A percentile compares a stretch with the other conserved stretches of the same genome.
Conservation (phyloP, 2,888 invertebrate species). For the Morpho deidamia region DNA sequence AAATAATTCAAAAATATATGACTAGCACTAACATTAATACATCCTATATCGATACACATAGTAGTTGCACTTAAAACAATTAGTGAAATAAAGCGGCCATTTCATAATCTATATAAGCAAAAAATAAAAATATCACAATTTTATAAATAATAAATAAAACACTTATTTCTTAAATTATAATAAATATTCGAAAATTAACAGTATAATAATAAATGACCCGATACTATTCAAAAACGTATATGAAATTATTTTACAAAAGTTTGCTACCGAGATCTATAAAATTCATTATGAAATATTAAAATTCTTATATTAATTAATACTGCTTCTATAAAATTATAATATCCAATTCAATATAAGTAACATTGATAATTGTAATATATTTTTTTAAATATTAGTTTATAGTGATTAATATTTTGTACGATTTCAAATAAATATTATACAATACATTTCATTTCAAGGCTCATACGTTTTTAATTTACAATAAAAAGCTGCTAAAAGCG, state of each 20-base stretch:
- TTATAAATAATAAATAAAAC: slow-evolving; percentile 8
- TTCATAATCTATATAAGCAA: slow-evolving; percentile 4
- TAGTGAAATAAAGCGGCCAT: slow-evolving; percentile 1
- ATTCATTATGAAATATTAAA: slow-evolving; percentile 7
- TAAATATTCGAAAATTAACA: slow-evolving; percentile 11
- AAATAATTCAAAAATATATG: slow-evolving; percentile 14
- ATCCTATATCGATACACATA: slow-evolving; percentile 4
- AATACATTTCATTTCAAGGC: neutral
- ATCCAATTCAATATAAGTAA: slow-evolving; percentile 4
- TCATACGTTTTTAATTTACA: neutral
- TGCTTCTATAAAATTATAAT: slow-evolving; percentile 14
- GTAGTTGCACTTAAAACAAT: slow-evolving; percentile 6
- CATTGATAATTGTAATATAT: neutral
- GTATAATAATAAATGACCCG: slow-evolving; percentile 1
- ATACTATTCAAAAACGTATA: neutral
- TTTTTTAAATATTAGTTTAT: no score
- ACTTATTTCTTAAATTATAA: slow-evolving; percentile 2
- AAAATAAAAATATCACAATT: slow-evolving; percentile 18
- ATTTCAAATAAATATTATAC: slow-evolving; percentile 4
- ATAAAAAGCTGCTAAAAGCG: slow-evolving; percentile 1
- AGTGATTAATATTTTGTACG: slow-evolving; percentile 14
- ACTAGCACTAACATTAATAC: slow-evolving; percentile 23
- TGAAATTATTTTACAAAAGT: neutral
- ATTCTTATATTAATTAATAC: slow-evolving; percentile 15
- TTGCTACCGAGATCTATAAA: neutral